These are phyloP conservation scores for Whitmania pigra DNA, from an alignment of 1,140 invertebrate genomes.

Conservation along the genomic window DNA sequence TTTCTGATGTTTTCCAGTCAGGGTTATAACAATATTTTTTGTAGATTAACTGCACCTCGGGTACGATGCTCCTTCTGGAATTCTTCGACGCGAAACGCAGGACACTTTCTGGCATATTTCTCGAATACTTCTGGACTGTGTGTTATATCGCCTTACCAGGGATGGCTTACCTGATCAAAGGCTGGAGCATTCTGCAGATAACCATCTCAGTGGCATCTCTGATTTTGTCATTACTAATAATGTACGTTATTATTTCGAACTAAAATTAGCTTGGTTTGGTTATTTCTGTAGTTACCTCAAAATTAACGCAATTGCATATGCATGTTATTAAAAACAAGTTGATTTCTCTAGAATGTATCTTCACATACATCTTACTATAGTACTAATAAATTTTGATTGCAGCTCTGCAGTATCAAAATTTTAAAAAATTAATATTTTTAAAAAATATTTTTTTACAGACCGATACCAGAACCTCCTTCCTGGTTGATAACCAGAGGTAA, in stretches of 20 bases:
- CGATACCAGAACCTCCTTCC: slow-evolving; percentile 1
- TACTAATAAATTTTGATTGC: no score
- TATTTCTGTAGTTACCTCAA: no score
- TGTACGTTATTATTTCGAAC: background rate
- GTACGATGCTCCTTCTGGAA: background rate
- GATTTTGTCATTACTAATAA: background rate
- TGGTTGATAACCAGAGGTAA: slow-evolving; percentile 8
- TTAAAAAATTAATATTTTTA: no score
- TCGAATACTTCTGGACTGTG: background rate
- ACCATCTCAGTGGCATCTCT: background rate
- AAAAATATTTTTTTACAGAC: background rate
- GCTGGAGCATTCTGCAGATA: slow-evolving; percentile 5
- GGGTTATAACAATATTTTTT: no score
- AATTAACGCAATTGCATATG: no score
- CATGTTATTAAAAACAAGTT: no score
- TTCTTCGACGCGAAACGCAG: slow-evolving; percentile 12
- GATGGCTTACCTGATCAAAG: slow-evolving; percentile 6
- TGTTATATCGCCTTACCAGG: background rate
- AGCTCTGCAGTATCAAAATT: no score
- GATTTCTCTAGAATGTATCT: no score
- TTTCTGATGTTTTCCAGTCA: no score
- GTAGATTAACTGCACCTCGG: background rate
- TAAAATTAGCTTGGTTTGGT: no score
- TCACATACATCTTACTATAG: no score
- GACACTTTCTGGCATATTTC: background rate